Evolutionary conservation across 2,888 invertebrate species (phyloP), one percentile per base, ranked within the genome.

Genomic region (Drosophila tanythrix): DNA sequence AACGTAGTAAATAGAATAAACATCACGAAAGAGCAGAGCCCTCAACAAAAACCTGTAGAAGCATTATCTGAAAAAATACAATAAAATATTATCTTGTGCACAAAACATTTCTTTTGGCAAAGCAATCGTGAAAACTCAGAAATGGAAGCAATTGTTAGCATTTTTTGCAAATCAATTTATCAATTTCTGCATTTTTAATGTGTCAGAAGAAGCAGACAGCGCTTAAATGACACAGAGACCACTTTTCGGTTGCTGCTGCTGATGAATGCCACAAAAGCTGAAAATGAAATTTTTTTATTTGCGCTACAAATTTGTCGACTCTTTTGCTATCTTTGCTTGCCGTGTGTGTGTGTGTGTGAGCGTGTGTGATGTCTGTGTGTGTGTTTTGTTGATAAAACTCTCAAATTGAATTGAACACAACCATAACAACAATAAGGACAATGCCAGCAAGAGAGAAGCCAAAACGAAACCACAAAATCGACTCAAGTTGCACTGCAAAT

Each of bases 391-490:
- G 51, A 64, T 43, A 60, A 65, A 87, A 89, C 77, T 90, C 82
- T 82, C 76, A 88, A 88, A 90, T 90, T 83, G 80, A 80, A 86
- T 88, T 86, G 87, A 82, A 74, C 56, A 82, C 85, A 69, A 74
- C 59, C 55, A 71, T 43, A 11, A 11, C 60, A 64, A 55, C 58
- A 53, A 71, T 46, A 53, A 57, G 11, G 31, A 64, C 43, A 64
- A 64, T 55, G 59, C 48, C 43, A 57, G 33, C 27, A 51, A 31
- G 35, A 61, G 27, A 59, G n/a, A 7, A 25, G 29, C 8, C 4
- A 27, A 38, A 56, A 40, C 27, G 43, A 51, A 56, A n/a, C 31
- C 58, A 15, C 56, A 48, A 55, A 46, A 59, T n/a, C 36, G 56
- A 60, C 40, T 50, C 18, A 11, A 50, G 38, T 56, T 56, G 25